phyloP scores from a whole-genome alignment of 2,888 invertebrate species.

The Caradrina kadenii region DNA sequence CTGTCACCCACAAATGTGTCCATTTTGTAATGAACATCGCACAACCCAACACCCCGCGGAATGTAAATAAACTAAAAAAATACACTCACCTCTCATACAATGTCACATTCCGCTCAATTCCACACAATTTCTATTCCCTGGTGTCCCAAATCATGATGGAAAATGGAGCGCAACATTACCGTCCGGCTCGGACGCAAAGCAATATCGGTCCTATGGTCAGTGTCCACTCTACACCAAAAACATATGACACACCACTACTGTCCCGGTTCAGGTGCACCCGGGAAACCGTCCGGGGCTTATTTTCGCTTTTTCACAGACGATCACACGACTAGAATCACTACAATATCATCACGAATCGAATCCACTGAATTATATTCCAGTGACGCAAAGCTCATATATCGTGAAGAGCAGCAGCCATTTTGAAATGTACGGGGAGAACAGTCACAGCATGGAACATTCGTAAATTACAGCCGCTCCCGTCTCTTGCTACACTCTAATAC shows the following conservation, averaged over 20 bases:
- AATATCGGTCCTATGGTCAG: constrained; percentile 89
- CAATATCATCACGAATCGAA: constrained; percentile 83
- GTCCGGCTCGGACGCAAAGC: constrained; percentile 88
- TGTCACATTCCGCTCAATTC: constrained; percentile 91
- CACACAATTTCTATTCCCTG: constrained; percentile 86
- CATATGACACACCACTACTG: constrained; percentile 89
- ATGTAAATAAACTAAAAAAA: constrained; percentile 88
- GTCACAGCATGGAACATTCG: constrained; percentile 91
- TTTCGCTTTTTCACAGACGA: constrained; percentile 82
- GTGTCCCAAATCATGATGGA: constrained; percentile 88
- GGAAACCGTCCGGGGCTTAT: constrained; percentile 78
- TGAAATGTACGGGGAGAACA: constrained; percentile 91
- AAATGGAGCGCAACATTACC: constrained; percentile 88
- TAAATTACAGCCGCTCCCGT: constrained; percentile 83
- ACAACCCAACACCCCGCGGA: constrained; percentile 77
- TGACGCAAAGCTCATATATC: constrained; percentile 91
- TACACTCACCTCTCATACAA: constrained; percentile 89
- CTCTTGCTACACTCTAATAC: constrained; percentile 74
- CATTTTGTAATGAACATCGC: constrained; percentile 82
- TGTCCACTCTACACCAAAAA: constrained; percentile 88
- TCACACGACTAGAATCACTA: constrained; percentile 83
- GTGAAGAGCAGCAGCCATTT: constrained; percentile 91
- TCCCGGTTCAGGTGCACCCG: constrained; percentile 79
- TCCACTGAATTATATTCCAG: constrained; percentile 90
- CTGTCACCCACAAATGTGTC: constrained; percentile 82